phyloP scores from a whole-genome alignment of 2,888 invertebrate genomes.

The Enchytraeus crypticus region DNA sequence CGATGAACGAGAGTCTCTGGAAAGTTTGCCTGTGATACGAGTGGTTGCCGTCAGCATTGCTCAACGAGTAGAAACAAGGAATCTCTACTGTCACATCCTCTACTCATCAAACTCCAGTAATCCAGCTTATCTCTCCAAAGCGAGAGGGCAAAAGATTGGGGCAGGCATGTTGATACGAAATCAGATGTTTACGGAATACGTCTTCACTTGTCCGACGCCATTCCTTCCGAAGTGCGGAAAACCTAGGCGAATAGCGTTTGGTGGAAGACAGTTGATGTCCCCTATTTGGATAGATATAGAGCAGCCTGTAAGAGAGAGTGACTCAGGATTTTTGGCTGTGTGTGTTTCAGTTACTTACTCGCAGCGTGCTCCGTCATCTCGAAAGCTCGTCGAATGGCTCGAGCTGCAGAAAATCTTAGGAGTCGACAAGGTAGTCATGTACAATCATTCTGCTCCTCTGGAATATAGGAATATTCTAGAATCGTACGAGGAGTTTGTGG shows the following conservation, averaged over 20 bases:
- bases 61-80: background rate
- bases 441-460: background rate
- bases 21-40: background rate
- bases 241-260: too few relatives aligned
- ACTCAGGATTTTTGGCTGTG: background rate
- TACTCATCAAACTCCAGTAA: too few relatives aligned
- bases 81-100: background rate
- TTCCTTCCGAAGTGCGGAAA: too few relatives aligned
- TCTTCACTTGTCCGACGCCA: background rate
- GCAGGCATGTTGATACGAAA: background rate
- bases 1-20: background rate
- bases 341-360: background rate
- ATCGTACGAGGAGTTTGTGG: background rate
- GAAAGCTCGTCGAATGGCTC: background rate
- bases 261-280: background rate
- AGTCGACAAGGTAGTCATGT: background rate
- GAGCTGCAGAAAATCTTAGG: slow-evolving; percentile 2
- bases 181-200: background rate
- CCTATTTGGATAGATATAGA: background rate
- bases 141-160: background rate
- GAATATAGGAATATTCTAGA: background rate
- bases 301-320: background rate
- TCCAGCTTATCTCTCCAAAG: background rate
- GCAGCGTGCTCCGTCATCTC: background rate
- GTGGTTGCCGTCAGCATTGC: background rate